These are phyloP conservation scores for Molothrus aeneus DNA, from an alignment of 2,797 vertebrate genomes.

Conservation along the genomic window DNA sequence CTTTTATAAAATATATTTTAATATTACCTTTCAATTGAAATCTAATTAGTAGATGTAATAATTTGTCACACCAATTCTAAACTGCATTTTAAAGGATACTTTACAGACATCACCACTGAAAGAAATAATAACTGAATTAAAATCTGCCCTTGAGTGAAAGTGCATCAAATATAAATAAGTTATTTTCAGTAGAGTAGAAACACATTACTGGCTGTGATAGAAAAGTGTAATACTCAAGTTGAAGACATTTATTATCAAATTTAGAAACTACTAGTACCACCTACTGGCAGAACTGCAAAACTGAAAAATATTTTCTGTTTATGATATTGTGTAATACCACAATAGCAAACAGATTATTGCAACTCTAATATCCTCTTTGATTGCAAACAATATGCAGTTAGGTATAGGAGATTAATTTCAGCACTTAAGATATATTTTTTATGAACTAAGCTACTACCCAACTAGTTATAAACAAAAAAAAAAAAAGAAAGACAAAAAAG, in stretches of 20 bases:
- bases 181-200: not conserved
- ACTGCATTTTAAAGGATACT: not conserved
- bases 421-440: not conserved
- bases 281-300: slow-evolving; percentile 46
- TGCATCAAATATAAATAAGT: not conserved
- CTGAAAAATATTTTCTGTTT: not conserved
- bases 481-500: accelerated
- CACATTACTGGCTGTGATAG: not conserved
- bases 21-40: not conserved
- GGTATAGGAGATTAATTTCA: not conserved
- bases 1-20: not conserved
- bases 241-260: not conserved
- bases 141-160: not conserved
- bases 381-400: not conserved
- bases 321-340: not conserved
- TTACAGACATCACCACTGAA: not conserved
- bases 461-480: not conserved
- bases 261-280: slow-evolving; percentile 54
- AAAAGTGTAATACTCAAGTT: not conserved
- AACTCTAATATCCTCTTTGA: not conserved
- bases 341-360: not conserved
- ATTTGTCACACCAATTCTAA: not conserved
- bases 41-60: not conserved
- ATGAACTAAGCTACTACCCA: not conserved
- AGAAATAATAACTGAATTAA: not conserved